Percentiles rank a stretch among this genome's conserved stretches.
Conservation (phyloP, 2,797 vertebrate species). For the Champsocephalus gunnari region DNA sequence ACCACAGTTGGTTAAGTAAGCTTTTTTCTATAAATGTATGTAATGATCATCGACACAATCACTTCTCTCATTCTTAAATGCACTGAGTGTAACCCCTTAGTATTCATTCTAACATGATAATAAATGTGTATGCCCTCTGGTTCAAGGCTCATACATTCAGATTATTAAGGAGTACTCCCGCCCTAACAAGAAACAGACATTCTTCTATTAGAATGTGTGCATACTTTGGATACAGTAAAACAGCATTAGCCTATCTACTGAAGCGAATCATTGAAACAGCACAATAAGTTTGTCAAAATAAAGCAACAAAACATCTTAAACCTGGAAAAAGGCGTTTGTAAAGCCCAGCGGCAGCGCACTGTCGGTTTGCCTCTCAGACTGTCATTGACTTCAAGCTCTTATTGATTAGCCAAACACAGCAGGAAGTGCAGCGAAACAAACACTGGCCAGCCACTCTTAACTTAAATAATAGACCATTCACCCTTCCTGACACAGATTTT, state of each 20-base stretch:
- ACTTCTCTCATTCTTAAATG: neutral
- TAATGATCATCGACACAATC: neutral
- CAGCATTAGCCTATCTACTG: neutral
- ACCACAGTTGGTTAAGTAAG: neutral
- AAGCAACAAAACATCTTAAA: neutral
- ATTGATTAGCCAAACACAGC: slow-evolving; percentile 67
- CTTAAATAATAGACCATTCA: slow-evolving; percentile 57
- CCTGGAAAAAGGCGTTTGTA: slow-evolving; percentile 1
- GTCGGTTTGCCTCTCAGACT: slow-evolving; percentile 22
- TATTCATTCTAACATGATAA: neutral
- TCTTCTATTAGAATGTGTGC: neutral
- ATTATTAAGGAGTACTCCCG: slow-evolving; percentile 8
- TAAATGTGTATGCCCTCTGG: neutral
- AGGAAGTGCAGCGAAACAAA: slow-evolving; percentile 59
- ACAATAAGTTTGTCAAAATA: slow-evolving; percentile 13
- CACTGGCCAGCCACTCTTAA: slow-evolving; percentile 39
- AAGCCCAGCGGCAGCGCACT: slow-evolving; percentile 5
- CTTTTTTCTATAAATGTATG: neutral
- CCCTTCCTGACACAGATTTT: slow-evolving; percentile 21
- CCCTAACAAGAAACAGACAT: neutral
- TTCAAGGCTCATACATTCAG: neutral
- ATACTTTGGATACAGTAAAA: neutral
- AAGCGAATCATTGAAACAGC: slow-evolving; percentile 24
- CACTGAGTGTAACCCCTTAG: neutral
- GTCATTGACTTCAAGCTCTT: slow-evolving; percentile 42